Evolutionary conservation across 1,140 invertebrate genomes (phyloP), one percentile per base, ranked within the genome.

Genomic region (Bombus cullumanus): DNA sequence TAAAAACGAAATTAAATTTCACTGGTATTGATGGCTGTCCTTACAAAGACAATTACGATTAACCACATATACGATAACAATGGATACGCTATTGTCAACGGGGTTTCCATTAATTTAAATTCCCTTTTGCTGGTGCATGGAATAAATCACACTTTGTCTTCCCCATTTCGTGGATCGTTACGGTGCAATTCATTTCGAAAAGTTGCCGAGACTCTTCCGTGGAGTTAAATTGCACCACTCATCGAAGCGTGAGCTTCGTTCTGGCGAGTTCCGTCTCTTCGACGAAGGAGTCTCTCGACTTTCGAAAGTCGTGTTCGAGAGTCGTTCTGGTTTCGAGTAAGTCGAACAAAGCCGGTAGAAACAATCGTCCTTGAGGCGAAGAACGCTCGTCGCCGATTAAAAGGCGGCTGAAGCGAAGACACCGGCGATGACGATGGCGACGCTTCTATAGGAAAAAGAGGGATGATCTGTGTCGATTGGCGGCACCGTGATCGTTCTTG

Each of bases 291-390:
- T 76, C 74, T n/a, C 59, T 76, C 34, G 74, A 59, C 62, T 79
- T 68, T 68, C 22, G 34, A 79, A 79, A 79, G 77, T 79, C 77
- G 74, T 57, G 53, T 59, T 79, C 77, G 62, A 79, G 77, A 22
- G 77, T n/a, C 68, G 79, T 73, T 81, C 69, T 41, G 69, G 43
- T 62, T 73, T 81, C 69, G 47, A 81, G 69, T 34, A 64, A 81
- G 25, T 43, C 53, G 74, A 22, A 41, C 57, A 62, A 64, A 64
- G 69, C 34, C 22, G 53, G 28, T 3, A 73, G 69, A 71, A 43
- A 73, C 53, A 73, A 79, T 79, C 39, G 77, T 79, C 77, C 77
- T 79, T 68, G 77, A 79, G 62, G 12, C 77, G 62, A 68, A 68
- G 77, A 79, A 79, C 41, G 57, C 59, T 79, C 77, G 62, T 79